These are phyloP conservation scores for Sorex araneus DNA, from an alignment of 2,113 vertebrate species.

Conservation along the genomic window DNA sequence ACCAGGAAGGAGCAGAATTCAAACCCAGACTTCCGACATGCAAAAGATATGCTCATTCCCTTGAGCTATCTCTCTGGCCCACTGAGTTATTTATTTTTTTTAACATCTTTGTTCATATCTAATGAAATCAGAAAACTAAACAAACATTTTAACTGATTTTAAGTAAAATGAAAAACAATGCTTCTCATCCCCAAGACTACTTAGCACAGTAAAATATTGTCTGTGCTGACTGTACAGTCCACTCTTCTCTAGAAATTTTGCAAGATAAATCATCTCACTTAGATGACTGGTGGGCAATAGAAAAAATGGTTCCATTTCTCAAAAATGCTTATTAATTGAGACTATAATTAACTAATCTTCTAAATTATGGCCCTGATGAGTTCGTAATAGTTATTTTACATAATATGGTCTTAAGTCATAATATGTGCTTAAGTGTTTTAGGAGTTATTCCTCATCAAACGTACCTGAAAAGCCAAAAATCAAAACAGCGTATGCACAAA, in stretches of 20 bases:
- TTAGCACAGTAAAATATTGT: background rate
- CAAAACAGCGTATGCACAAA: background rate
- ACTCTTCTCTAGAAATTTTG: constrained; percentile 10
- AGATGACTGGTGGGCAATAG: background rate
- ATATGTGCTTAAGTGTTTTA: background rate
- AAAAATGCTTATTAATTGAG: background rate
- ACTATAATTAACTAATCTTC: constrained; percentile 22
- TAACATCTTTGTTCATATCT: background rate
- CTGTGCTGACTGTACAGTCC: constrained; percentile 3
- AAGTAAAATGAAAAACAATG: constrained; percentile 19
- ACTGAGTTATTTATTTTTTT: background rate
- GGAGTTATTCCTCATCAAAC: background rate
- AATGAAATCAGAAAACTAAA: constrained; percentile 31
- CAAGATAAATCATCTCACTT: background rate
- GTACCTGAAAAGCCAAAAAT: background rate
- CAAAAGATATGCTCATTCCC: no score
- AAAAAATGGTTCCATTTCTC: background rate
- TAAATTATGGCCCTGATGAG: background rate
- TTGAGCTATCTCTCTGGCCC: no score
- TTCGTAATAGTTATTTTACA: constrained; percentile 10
- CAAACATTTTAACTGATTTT: constrained; percentile 29
- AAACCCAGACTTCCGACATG: no score
- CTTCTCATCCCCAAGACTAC: background rate
- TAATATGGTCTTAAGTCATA: background rate
- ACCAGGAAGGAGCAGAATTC: no score